These are phyloP conservation scores for Gryllus longicercus DNA, from an alignment of 2,888 invertebrate species.

Conservation along the genomic window DNA sequence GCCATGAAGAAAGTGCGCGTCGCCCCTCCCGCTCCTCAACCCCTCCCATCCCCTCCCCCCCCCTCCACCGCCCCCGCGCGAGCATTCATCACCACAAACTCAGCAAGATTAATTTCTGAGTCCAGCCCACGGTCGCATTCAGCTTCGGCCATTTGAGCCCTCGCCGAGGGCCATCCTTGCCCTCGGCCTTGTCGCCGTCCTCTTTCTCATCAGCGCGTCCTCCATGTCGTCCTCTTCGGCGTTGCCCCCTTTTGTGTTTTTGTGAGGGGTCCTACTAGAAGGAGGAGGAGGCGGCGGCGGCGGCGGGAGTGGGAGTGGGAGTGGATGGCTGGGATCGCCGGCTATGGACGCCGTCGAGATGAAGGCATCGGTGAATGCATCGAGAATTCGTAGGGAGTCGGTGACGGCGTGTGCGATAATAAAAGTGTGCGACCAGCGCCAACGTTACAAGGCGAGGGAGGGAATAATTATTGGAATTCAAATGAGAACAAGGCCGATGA, in stretches of 20 bases:
- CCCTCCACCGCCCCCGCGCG: neutral
- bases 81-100: constrained; percentile 8
- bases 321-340: neutral
- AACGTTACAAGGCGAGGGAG: too few species aligned
- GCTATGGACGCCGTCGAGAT: neutral
- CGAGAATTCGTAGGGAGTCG: too few species aligned
- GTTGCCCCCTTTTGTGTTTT: neutral
- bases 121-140: neutral
- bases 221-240: neutral
- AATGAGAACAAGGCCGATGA: too few species aligned
- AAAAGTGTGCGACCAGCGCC: too few species aligned
- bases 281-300: neutral
- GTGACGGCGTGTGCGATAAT: too few species aligned
- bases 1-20: neutral
- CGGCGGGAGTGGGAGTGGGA: neutral
- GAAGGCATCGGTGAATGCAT: neutral
- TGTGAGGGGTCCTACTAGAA: neutral
- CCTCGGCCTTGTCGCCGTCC: too few species aligned
- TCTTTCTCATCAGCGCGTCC: neutral
- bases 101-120: neutral
- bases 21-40: too few species aligned
- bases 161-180: neutral
- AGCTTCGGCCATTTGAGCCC: neutral
- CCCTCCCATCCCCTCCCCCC: too few species aligned
- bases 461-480: too few species aligned